These are phyloP conservation scores for Didymodactylos carnosus DNA, from an alignment of 2,888 invertebrate genomes.

Conservation along the genomic window DNA sequence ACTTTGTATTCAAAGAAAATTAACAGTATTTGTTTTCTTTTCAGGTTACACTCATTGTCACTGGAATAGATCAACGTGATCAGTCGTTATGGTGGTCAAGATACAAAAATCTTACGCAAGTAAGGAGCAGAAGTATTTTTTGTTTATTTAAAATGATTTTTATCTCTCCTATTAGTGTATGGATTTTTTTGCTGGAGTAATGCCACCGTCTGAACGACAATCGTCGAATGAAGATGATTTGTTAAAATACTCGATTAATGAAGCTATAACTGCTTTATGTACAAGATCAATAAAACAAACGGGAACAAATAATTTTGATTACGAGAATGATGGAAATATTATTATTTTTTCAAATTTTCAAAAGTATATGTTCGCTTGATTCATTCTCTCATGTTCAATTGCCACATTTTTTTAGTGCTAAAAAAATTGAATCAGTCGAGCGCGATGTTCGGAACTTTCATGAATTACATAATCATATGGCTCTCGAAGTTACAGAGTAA, in stretches of 20 bases:
- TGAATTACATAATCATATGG: not conserved
- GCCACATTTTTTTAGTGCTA: not conserved
- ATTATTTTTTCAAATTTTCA: not conserved
- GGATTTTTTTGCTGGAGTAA: not conserved
- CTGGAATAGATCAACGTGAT: constrained; percentile 62
- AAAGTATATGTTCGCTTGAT: not conserved
- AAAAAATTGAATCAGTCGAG: not conserved
- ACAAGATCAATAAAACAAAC: not conserved
- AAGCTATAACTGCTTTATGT: not conserved
- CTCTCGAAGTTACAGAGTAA: not conserved
- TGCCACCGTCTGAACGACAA: not conserved
- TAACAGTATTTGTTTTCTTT: constrained; percentile 3
- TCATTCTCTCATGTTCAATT: not conserved
- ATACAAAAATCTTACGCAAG: constrained; percentile 68
- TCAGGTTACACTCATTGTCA: constrained; percentile 57
- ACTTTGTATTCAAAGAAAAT: not conserved
- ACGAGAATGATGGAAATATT: not conserved
- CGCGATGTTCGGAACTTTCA: not conserved
- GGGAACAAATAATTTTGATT: not conserved
- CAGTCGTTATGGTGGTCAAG: constrained; percentile 61
- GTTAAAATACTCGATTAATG: not conserved
- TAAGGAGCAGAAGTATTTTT: constrained; percentile 35
- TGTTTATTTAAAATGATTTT: too few relatives aligned
- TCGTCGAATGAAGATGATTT: not conserved
- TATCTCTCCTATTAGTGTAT: not conserved